These are phyloP conservation scores for Noctuana brunneofusca DNA, from an alignment of 2,888 invertebrate genomes.

Conservation along the genomic window DNA sequence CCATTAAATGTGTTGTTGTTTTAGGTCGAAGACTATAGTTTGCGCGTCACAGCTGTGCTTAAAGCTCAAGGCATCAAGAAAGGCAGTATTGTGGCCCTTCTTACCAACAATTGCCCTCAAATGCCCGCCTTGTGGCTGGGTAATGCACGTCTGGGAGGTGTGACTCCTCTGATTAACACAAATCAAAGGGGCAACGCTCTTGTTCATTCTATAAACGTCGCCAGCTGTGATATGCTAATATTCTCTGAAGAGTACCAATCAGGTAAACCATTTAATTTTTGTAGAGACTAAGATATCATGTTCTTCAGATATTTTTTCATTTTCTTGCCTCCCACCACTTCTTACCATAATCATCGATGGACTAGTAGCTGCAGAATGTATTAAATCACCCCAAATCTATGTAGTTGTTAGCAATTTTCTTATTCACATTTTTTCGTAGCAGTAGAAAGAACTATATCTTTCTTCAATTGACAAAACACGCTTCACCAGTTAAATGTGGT, in stretches of 20 bases:
- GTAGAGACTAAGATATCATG: background rate
- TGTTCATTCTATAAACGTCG: constrained; percentile 93
- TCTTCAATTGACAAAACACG: background rate
- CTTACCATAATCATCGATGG: too few species aligned
- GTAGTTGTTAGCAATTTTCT: too few species aligned
- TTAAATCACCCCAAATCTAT: too few species aligned
- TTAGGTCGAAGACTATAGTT: constrained; percentile 93
- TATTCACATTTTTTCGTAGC: too few species aligned
- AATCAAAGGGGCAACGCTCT: constrained; percentile 93
- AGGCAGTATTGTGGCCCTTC: constrained; percentile 90
- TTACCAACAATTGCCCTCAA: constrained; percentile 96
- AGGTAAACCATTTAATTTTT: constrained; percentile 66
- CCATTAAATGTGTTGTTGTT: constrained; percentile 42
- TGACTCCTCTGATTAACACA: constrained; percentile 96
- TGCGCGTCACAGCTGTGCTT: constrained; percentile 91
- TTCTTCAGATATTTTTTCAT: too few species aligned
- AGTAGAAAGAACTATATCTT: too few species aligned
- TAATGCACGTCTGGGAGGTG: constrained; percentile 91
- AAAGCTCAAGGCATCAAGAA: constrained; percentile 87
- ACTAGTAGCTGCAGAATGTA: too few species aligned
- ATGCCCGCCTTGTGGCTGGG: constrained; percentile 97
- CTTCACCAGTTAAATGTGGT: background rate
- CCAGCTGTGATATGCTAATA: constrained; percentile 92
- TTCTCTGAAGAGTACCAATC: constrained; percentile 88
- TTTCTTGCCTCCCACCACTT: too few species aligned